phyloP scores from a whole-genome alignment of 2,888 invertebrate genomes.

The Lypha dubia region DNA sequence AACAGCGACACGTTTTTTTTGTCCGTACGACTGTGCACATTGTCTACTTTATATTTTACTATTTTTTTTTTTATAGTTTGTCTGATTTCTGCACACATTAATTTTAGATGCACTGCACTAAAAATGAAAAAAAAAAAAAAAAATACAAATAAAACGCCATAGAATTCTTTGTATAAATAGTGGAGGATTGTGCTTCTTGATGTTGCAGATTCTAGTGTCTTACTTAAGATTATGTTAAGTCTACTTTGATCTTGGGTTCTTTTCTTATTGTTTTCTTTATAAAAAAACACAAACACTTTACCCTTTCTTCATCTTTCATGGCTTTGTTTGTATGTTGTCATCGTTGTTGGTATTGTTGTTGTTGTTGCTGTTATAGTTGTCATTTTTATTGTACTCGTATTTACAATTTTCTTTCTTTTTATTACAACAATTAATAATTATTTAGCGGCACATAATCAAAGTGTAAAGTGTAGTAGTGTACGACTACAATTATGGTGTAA shows the following conservation, averaged over 20 bases:
- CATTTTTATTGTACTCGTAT: constrained; percentile 40
- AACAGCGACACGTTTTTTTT: constrained; percentile 63
- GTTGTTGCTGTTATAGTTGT: constrained; percentile 37
- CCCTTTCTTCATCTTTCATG: constrained; percentile 15
- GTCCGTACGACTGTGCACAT: neutral
- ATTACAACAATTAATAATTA: constrained; percentile 46
- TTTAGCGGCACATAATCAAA: constrained; percentile 53
- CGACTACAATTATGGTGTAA: neutral
- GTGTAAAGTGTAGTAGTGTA: neutral
- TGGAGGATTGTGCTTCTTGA: constrained; percentile 18
- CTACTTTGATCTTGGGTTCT: constrained; percentile 45
- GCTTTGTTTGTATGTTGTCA: too few species aligned
- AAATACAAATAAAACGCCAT: too few species aligned
- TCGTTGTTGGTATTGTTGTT: constrained; percentile 35
- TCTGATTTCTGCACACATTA: constrained; percentile 50
- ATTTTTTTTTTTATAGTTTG: constrained; percentile 31
- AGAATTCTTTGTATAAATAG: neutral
- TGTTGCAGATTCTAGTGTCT: neutral
- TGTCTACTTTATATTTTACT: constrained; percentile 12
- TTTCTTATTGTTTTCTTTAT: constrained; percentile 40
- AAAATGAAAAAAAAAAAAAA: neutral
- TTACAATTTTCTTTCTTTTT: constrained; percentile 30
- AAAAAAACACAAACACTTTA: constrained; percentile 3
- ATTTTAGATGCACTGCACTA: constrained; percentile 34
- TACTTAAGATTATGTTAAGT: constrained; percentile 14